Conservation (phyloP, 2,113 vertebrate species). For the Ornithorhynchus anatinus region DNA sequence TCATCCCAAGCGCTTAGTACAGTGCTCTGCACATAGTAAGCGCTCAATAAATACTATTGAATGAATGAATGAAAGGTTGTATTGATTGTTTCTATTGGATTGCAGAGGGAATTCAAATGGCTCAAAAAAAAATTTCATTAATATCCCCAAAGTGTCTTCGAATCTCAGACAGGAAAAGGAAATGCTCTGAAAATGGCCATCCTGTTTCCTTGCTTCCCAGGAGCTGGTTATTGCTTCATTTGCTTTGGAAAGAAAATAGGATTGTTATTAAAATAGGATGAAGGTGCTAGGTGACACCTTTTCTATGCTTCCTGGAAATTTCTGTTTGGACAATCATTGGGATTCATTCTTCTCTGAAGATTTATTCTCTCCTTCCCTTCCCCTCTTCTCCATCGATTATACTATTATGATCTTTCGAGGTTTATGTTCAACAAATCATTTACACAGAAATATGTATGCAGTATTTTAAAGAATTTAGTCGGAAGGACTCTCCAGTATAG, state of each 20-base stretch:
- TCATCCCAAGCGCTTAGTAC: too few species aligned
- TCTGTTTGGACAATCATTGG: too few species aligned
- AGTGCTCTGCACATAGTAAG: too few species aligned
- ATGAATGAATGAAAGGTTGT: background rate
- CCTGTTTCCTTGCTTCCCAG: conserved; percentile 2
- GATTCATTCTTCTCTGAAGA: background rate
- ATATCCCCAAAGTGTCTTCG: background rate
- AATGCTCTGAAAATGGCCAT: background rate
- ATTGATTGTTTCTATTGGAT: background rate
- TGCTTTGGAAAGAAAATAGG: too few species aligned
- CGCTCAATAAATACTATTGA: background rate
- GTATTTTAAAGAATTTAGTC: conserved; percentile 20
- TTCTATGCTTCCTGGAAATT: too few species aligned
- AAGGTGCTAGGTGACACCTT: too few species aligned
- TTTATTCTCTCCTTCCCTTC: background rate
- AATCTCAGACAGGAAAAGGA: background rate
- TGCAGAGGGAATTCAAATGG: background rate
- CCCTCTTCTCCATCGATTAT: background rate
- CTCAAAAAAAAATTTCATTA: conserved; percentile 1
- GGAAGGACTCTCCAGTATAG: conserved; percentile 13
- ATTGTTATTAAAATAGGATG: too few species aligned
- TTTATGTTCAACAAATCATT: conserved; percentile 6
- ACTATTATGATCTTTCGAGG: conserved; percentile 25
- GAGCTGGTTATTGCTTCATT: background rate
- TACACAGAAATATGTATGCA: background rate